Base-by-base conservation (phyloP, 2,888 invertebrate species). In the Lasioglossum lativentre region DNA sequence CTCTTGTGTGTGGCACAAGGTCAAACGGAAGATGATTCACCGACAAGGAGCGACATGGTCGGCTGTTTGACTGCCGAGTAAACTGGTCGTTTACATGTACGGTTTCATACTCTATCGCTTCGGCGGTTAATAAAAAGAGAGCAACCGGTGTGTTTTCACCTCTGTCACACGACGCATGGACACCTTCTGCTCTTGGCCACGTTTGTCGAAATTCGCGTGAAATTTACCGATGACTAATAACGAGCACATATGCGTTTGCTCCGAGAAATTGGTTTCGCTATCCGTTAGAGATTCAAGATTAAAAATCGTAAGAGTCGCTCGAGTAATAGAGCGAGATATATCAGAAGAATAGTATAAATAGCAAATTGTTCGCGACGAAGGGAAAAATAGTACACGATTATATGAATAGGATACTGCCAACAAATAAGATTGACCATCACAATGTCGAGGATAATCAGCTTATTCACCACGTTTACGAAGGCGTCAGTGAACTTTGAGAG, bases 401-500 rank as follows among this genome's bases (percentile, higher is more conserved):
- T 56, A 59, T n/a, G 73, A 70, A 63, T 75, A 52, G 68, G 59
- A 75, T 63, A 81, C 42, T 38, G 63, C 19, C 68, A 70, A 56
- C 40, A 40, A 86, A 66, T 30, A 72, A 47, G 74, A 85, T 72
- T 77, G 83, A 81, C 75, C 71, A 38, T 78, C 42, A 71, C 52
- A 80, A 82, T 77, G 78, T 40, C 70, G 83, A 79, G 74, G 82
- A 87, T 85, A 90, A 89, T 90, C 85, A 81, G 85, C 78, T 78
- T 82, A 83, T 82, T 86, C 84, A 86, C 71, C 86, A 81, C 79
- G 84, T 82, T 86, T 76, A 79, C 84, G 75, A 77, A 83, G 86
- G 88, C 90, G 91, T 91, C 91, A 89, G 90, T 90, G 91, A 91
- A 90, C 91, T 91, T 91, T 89, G 91, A 91, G 91, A 91, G 87